Conservation (phyloP, 2,888 invertebrate genomes). For the Stenodema calcarata region DNA sequence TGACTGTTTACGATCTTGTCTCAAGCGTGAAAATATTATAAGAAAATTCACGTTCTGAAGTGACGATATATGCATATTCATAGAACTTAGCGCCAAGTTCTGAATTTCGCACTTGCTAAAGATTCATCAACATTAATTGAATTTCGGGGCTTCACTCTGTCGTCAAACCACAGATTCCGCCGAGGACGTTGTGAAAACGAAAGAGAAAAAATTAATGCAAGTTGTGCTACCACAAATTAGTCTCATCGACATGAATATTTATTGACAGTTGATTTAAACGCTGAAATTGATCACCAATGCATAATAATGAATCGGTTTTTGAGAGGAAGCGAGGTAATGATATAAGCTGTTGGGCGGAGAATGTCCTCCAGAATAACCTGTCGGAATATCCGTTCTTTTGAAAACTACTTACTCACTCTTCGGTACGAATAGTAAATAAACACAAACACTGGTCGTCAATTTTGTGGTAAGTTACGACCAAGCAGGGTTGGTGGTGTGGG, state of each 20-base stretch:
- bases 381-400: background rate
- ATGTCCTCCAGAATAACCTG: background rate
- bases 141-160: background rate
- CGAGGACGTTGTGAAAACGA: background rate
- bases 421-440: no score
- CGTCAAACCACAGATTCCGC: background rate
- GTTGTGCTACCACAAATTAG: background rate
- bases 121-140: background rate
- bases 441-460: no score
- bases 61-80: background rate
- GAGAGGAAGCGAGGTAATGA: background rate
- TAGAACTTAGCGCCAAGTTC: background rate
- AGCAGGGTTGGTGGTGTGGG: no score
- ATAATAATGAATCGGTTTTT: slow-evolving; percentile 20
- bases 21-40: no score
- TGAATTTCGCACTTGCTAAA: background rate
- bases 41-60: no score
- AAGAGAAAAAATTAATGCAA: background rate
- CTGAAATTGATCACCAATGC: slow-evolving; percentile 29
- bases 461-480: no score
- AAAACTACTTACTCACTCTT: background rate
- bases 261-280: slow-evolving; percentile 26
- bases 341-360: background rate
- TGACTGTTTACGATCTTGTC: no score
- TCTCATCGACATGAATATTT: slow-evolving; percentile 9